Conservation (phyloP, 35 echinoderm and acorn worm species). For the Ptychodera flava region DNA sequence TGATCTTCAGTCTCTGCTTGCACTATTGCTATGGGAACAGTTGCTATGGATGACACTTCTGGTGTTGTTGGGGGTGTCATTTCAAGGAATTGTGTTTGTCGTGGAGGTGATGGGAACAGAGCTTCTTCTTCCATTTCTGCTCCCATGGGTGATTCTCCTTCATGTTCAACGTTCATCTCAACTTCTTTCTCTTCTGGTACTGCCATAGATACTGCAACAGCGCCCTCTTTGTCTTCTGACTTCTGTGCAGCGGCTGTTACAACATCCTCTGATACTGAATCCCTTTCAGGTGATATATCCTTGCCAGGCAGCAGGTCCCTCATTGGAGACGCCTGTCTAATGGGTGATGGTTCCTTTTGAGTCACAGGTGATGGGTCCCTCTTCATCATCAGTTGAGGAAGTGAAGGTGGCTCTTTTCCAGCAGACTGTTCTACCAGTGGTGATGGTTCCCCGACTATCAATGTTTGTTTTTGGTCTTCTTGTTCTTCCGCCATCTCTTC, state of each 20-base stretch:
- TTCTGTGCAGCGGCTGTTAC: not conserved
- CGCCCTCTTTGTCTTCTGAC: not conserved
- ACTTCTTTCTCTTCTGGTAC: conserved; percentile 16
- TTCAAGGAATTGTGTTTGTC: not conserved
- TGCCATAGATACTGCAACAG: conserved; percentile 1
- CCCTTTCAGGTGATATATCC: no score
- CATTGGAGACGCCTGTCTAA: no score
- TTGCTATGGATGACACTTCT: not conserved
- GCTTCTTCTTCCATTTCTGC: not conserved
- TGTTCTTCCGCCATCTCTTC: no score
- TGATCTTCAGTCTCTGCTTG: not conserved
- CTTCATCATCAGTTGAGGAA: no score
- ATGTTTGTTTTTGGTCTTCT: no score
- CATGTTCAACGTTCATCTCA: conserved; percentile 19
- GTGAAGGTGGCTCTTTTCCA: no score
- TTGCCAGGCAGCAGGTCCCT: no score
- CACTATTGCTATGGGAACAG: not conserved
- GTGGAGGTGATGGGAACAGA: not conserved
- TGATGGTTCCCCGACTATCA: no score
- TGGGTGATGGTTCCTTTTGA: no score
- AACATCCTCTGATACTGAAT: no score
- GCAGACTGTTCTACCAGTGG: not conserved
- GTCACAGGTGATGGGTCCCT: no score
- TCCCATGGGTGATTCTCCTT: conserved; percentile 13
- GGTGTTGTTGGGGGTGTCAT: not conserved